These are phyloP conservation scores for Tetropium fuscum DNA, from an alignment of 2,888 invertebrate species.

Conservation along the genomic window DNA sequence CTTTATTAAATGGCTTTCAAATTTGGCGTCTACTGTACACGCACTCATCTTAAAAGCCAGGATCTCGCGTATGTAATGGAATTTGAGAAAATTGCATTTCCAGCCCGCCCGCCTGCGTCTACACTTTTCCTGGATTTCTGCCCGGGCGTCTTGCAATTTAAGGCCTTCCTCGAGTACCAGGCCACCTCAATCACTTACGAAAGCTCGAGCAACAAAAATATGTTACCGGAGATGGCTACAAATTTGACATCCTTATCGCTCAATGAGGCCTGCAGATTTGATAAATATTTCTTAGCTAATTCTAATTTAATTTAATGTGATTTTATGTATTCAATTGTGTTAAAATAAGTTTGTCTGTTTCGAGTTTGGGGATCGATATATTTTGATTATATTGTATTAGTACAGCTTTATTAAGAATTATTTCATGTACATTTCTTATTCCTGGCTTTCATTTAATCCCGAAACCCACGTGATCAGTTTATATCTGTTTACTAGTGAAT, in stretches of 20 bases:
- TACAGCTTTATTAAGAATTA: too few relatives aligned
- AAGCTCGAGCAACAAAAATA: not conserved
- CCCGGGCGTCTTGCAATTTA: conserved; percentile 33
- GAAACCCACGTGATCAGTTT: too few relatives aligned
- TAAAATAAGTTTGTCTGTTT: too few relatives aligned
- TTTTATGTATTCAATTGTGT: too few relatives aligned
- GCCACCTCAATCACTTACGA: conserved; percentile 10
- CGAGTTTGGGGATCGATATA: too few relatives aligned
- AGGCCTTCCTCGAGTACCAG: conserved; percentile 18
- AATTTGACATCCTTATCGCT: not conserved
- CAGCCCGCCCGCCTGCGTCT: conserved; percentile 36
- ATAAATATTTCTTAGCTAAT: too few relatives aligned
- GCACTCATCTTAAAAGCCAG: conserved; percentile 48
- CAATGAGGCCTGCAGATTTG: not conserved
- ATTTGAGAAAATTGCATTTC: conserved; percentile 49
- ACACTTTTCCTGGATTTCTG: conserved; percentile 28
- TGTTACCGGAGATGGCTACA: conserved; percentile 5
- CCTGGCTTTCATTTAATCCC: too few relatives aligned
- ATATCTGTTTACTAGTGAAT: too few relatives aligned
- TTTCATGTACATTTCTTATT: too few relatives aligned
- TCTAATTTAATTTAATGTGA: too few relatives aligned
- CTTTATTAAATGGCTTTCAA: conserved; percentile 50
- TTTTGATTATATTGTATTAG: too few relatives aligned
- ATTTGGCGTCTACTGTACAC: conserved; percentile 44
- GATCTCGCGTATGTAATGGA: conserved; percentile 46